These are phyloP conservation scores for Ypsolopha scabrella DNA, from an alignment of 2,888 invertebrate genomes.

Conservation along the genomic window DNA sequence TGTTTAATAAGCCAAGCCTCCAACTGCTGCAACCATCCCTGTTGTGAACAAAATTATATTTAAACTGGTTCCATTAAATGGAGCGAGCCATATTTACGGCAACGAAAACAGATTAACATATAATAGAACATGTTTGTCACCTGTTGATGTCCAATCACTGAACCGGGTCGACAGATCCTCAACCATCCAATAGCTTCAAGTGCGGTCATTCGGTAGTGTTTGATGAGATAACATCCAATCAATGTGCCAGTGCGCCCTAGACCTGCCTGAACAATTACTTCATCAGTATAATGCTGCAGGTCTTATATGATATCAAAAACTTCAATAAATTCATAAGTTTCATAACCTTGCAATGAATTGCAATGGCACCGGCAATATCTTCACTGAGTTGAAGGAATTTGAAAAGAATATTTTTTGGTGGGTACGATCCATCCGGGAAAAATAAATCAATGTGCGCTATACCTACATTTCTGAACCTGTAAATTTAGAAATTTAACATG, in stretches of 20 bases:
- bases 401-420: conserved; percentile 80
- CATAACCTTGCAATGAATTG: conserved; percentile 91
- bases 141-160: conserved; percentile 90
- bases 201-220: conserved; percentile 83
- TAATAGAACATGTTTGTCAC: conserved; percentile 45
- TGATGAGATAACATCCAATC: conserved; percentile 90
- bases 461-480: conserved; percentile 72
- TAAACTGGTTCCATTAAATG: too few relatives aligned
- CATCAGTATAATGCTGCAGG: not conserved
- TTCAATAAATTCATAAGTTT: conserved; percentile 15
- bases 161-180: conserved; percentile 88
- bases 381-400: conserved; percentile 87
- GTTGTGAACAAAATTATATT: conserved; percentile 4
- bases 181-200: conserved; percentile 91
- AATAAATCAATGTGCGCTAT: conserved; percentile 89
- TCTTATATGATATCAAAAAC: not conserved
- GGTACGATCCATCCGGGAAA: conserved; percentile 90
- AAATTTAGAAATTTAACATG: too few relatives aligned
- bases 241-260: conserved; percentile 91
- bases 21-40: conserved; percentile 54
- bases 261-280: conserved; percentile 75
- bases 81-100: not conserved
- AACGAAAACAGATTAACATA: not conserved
- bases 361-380: conserved; percentile 78
- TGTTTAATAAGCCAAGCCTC: conserved; percentile 63